phyloP scores from a whole-genome alignment of 2,113 vertebrate genomes.

The Tringa solitaria region DNA sequence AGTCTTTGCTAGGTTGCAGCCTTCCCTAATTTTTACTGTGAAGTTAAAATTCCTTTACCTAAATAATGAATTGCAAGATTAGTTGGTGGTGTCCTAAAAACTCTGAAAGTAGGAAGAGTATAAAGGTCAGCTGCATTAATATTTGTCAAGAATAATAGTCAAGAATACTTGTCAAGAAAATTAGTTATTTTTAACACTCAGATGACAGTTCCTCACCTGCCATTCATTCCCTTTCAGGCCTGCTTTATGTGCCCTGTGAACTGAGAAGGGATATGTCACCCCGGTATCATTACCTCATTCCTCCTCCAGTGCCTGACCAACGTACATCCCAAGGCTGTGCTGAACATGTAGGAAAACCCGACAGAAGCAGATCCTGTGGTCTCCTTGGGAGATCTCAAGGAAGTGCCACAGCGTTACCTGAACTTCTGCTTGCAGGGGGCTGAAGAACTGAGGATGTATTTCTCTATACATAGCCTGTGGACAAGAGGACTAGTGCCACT shows the following conservation, averaged over 20 bases:
- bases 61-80: neutral
- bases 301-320: neutral
- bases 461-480: neutral
- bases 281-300: neutral
- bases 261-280: neutral
- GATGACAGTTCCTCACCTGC: neutral
- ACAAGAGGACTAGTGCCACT: neutral
- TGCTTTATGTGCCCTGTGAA: neutral
- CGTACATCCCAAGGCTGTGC: neutral
- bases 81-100: neutral
- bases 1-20: neutral
- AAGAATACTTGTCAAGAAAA: neutral
- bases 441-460: neutral
- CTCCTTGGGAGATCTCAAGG: neutral
- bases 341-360: neutral
- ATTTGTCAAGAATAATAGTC: neutral
- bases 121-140: neutral
- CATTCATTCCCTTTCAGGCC: neutral
- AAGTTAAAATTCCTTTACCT: neutral
- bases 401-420: rapidly evolving
- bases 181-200: neutral
- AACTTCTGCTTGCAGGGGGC: neutral
- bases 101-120: neutral
- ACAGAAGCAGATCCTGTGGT: neutral
- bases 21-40: neutral